These are phyloP conservation scores for Tychaedon coryphoeus DNA, from an alignment of 2,113 vertebrate genomes.

Conservation along the genomic window DNA sequence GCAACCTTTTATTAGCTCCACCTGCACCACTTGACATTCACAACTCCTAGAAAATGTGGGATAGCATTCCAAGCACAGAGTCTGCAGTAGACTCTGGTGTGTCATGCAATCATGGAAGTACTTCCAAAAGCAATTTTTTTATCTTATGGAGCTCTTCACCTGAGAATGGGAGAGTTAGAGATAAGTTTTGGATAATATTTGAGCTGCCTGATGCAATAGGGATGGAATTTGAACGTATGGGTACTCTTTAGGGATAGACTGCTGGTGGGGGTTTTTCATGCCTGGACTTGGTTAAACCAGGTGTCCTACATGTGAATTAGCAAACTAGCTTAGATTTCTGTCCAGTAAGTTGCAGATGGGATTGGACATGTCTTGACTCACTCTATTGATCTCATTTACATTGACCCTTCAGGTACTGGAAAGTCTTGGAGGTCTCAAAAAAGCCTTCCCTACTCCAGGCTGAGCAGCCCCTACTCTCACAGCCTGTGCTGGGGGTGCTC, in stretches of 20 bases:
- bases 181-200: background rate
- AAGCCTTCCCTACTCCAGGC: background rate
- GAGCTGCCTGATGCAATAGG: background rate
- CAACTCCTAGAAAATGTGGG: background rate
- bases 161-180: background rate
- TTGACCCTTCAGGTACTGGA: background rate
- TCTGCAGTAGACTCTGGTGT: background rate
- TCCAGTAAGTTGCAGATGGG: background rate
- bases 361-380: background rate
- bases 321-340: background rate
- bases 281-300: background rate
- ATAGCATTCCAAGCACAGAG: background rate
- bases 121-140: background rate
- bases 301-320: background rate
- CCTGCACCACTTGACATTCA: conserved; percentile 46
- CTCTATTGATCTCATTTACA: background rate
- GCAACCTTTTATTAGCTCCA: conserved; percentile 42
- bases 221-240: background rate
- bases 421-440: background rate
- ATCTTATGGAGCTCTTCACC: background rate
- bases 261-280: background rate
- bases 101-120: background rate
- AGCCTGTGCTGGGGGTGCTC: background rate
- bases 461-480: background rate
- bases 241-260: background rate